Conservation (phyloP, 2,113 vertebrate genomes). For the Festucalex cinctus region DNA sequence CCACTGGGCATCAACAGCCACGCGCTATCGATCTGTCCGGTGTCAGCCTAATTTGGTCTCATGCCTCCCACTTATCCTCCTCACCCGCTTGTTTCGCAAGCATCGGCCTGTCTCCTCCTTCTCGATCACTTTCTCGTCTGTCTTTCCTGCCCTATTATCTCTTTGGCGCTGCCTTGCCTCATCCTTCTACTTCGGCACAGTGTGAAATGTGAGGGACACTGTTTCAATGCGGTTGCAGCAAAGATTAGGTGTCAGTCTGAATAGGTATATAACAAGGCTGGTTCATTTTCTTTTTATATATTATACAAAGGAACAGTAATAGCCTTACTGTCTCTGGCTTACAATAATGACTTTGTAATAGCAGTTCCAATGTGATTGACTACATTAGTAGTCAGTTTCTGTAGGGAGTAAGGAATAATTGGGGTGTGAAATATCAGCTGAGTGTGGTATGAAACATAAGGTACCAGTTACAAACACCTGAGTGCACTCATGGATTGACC, state of each 20-base stretch:
- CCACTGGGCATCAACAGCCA: slow-evolving; percentile 35
- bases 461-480: neutral
- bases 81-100: neutral
- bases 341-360: slow-evolving; percentile 15
- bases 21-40: slow-evolving; percentile 28
- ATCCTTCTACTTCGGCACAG: slow-evolving; percentile 34
- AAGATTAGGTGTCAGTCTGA: slow-evolving; percentile 8
- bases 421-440: neutral
- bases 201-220: neutral
- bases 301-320: neutral
- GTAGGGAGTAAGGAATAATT: neutral
- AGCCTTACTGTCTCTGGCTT: neutral
- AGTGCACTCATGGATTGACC: neutral
- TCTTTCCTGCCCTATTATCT: slow-evolving; percentile 10
- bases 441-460: neutral
- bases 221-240: neutral
- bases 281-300: slow-evolving; percentile 21
- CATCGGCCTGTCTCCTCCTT: slow-evolving; percentile 26
- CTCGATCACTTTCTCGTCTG: slow-evolving; percentile 14
- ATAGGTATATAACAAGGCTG: slow-evolving; percentile 4
- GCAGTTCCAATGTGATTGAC: slow-evolving; percentile 9
- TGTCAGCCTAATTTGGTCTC: slow-evolving; percentile 31
- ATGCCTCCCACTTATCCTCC: slow-evolving; percentile 22
- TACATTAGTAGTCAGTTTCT: slow-evolving; percentile 2
- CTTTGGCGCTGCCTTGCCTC: slow-evolving; percentile 3